Evolutionary conservation across 2,797 vertebrate species (phyloP).

Genomic region (Tamandua tetradactyla): DNA sequence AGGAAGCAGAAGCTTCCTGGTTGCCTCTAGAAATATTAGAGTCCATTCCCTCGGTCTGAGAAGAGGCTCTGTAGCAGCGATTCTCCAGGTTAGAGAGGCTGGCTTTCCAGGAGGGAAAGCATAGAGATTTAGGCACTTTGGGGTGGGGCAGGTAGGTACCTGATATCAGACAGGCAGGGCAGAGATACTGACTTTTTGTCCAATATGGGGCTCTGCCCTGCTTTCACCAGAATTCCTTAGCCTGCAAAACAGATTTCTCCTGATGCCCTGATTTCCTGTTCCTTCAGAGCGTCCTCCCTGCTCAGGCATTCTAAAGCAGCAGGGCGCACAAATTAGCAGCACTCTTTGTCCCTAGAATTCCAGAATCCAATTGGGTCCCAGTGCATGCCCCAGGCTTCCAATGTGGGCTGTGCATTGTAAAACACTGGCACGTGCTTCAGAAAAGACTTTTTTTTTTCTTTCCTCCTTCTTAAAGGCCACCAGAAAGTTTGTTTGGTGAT

Average conservation of each 20-base stretch:
- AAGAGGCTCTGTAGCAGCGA: neutral
- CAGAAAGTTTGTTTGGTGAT: constrained; percentile 46
- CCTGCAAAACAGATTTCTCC: neutral
- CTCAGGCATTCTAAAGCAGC: neutral
- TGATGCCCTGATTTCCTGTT: neutral
- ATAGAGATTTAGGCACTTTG: neutral
- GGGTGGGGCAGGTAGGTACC: neutral
- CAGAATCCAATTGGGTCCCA: neutral
- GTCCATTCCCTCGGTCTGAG: neutral
- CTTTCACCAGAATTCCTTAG: neutral
- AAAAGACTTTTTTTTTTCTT: neutral
- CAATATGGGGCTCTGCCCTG: neutral
- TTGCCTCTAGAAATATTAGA: constrained; percentile 40
- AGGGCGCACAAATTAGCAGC: neutral
- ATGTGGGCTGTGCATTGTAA: neutral
- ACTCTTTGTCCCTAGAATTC: neutral
- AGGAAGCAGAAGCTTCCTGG: constrained; percentile 59
- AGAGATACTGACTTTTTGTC: neutral
- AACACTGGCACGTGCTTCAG: neutral
- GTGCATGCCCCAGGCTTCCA: neutral
- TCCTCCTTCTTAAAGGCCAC: constrained; percentile 14
- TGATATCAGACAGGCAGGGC: neutral
- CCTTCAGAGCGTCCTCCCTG: neutral
- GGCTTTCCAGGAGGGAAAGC: neutral
- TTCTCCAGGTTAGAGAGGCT: neutral